Evolutionary conservation across 2,888 invertebrate genomes (phyloP).

Genomic region (Sepioteuthis lessoniana): DNA sequence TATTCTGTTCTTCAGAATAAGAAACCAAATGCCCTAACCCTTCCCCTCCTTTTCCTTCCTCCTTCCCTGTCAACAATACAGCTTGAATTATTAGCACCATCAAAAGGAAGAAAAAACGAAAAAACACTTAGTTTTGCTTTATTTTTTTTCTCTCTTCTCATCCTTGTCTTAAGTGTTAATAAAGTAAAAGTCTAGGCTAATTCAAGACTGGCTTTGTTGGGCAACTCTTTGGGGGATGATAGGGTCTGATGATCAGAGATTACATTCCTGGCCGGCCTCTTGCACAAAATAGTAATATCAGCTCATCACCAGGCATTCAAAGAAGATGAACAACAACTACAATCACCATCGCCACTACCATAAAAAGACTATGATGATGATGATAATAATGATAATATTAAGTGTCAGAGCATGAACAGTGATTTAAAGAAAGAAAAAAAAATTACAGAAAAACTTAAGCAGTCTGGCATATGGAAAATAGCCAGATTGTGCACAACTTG

Average conservation of each 20-base stretch:
- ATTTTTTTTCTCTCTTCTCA: not conserved
- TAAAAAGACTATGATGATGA: too few relatives aligned
- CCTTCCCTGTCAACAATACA: not conserved
- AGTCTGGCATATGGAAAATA: not conserved
- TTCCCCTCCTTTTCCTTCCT: slow-evolving; percentile 18
- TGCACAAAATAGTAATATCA: not conserved
- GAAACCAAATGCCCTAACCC: not conserved
- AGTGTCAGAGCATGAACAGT: too few relatives aligned
- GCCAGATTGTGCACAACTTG: not conserved
- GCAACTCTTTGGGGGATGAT: not conserved
- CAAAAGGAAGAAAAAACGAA: too few relatives aligned
- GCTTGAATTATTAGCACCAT: not conserved
- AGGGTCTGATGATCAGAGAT: not conserved
- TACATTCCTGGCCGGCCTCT: not conserved
- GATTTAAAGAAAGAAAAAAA: not conserved
- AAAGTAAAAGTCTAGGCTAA: not conserved
- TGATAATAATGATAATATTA: too few relatives aligned
- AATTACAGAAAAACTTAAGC: not conserved
- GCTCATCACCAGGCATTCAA: not conserved
- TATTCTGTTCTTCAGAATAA: not conserved
- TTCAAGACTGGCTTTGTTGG: not conserved
- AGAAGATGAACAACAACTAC: not conserved
- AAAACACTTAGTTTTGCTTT: too few relatives aligned
- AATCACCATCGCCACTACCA: not conserved
- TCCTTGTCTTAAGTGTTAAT: not conserved